A percentile compares a stretch with the other conserved stretches of the same genome.
phyloP scores from a whole-genome alignment of 2,113 vertebrate genomes.

The Furnarius figulus region DNA sequence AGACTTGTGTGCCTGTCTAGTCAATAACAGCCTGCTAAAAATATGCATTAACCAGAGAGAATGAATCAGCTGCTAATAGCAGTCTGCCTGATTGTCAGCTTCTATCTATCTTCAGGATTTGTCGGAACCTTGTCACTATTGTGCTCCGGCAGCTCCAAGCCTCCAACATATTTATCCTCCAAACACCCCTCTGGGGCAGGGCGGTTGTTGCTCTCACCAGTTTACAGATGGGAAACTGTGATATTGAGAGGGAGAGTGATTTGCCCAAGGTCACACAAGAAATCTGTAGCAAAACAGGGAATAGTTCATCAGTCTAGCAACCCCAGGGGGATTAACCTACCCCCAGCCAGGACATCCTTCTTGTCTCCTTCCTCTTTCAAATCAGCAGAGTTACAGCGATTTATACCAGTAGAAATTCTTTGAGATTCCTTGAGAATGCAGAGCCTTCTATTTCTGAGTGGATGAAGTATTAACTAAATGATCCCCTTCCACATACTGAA shows the following conservation, averaged over 20 bases:
- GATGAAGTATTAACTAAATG: neutral
- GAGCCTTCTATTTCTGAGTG: neutral
- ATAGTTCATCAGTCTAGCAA: slow-evolving; percentile 17
- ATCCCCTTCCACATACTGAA: neutral
- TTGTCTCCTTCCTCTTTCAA: slow-evolving; percentile 28
- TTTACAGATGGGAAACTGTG: slow-evolving; percentile 59
- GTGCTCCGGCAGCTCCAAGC: neutral
- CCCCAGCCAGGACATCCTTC: slow-evolving; percentile 12
- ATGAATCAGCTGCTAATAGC: slow-evolving; percentile 64
- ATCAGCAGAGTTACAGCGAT: neutral
- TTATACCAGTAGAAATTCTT: neutral
- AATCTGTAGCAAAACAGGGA: slow-evolving; percentile 29
- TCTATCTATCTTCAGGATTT: slow-evolving; percentile 38
- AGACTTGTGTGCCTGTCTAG: slow-evolving; percentile 44
- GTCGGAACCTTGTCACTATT: slow-evolving; percentile 29
- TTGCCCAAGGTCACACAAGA: slow-evolving; percentile 52
- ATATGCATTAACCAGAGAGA: slow-evolving; percentile 58
- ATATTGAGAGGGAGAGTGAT: slow-evolving; percentile 29
- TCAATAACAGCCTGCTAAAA: slow-evolving; percentile 64
- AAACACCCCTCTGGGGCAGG: slow-evolving; percentile 64
- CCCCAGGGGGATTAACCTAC: slow-evolving; percentile 13
- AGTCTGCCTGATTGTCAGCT: slow-evolving; percentile 60
- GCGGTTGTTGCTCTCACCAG: slow-evolving; percentile 51
- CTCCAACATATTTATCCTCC: slow-evolving; percentile 56
- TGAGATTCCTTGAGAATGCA: neutral